A percentile compares a stretch with the other conserved stretches of the same genome.
phyloP scores from a whole-genome alignment of 2,113 vertebrate genomes.

The Menura novaehollandiae region DNA sequence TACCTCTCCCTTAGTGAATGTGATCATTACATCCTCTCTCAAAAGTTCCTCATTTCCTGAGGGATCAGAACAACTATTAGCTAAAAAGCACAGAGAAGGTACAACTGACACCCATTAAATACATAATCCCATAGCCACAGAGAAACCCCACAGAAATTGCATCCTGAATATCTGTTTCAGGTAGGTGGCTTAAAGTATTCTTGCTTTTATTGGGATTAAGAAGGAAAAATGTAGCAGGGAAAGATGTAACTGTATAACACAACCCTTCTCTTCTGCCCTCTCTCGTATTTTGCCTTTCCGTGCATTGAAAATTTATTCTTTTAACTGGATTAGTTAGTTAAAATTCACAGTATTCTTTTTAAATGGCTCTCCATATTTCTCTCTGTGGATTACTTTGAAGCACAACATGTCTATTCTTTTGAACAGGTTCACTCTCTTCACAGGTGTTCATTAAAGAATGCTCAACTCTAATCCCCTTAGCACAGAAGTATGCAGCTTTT shows the following conservation, averaged over 20 bases:
- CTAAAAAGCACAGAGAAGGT: slow-evolving; percentile 26
- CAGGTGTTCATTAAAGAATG: slow-evolving; percentile 52
- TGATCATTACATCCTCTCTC: slow-evolving; percentile 59
- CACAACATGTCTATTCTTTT: slow-evolving; percentile 40
- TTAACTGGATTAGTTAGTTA: slow-evolving; percentile 23
- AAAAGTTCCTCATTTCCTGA: slow-evolving; percentile 68
- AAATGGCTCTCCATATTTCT: slow-evolving; percentile 7
- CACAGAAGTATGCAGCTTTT: slow-evolving; percentile 19
- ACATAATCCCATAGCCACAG: not conserved
- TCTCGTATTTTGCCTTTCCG: not conserved
- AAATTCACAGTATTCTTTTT: slow-evolving; percentile 1
- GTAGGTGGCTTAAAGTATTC: not conserved
- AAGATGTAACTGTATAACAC: not conserved
- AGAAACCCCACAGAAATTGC: not conserved
- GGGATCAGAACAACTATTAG: slow-evolving; percentile 41
- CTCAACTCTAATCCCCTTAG: slow-evolving; percentile 37
- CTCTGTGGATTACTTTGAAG: slow-evolving; percentile 1
- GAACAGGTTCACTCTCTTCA: slow-evolving; percentile 29
- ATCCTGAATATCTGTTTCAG: not conserved
- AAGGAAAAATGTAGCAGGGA: not conserved
- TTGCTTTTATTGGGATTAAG: slow-evolving; percentile 7
- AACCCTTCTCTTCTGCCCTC: not conserved
- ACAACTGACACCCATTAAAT: slow-evolving; percentile 41
- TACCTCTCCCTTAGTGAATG: slow-evolving; percentile 59
- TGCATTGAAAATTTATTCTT: not conserved